Percentiles rank a stretch among this genome's conserved stretches.
phyloP scores from a whole-genome alignment of 2,113 vertebrate genomes.

The Dipodomys stephensi region DNA sequence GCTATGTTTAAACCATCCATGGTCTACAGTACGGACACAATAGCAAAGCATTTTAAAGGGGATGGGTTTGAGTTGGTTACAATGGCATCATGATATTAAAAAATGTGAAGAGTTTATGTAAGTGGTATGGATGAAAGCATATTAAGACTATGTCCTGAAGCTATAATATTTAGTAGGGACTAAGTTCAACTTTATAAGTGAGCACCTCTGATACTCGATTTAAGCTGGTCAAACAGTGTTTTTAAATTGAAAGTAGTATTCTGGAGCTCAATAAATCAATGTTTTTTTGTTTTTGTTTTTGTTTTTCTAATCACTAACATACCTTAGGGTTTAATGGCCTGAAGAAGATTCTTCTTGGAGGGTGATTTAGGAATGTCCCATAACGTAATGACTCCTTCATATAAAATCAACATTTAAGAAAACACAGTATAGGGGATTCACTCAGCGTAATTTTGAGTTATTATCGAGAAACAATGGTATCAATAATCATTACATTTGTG shows the following conservation, averaged over 20 bases:
- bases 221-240: not conserved
- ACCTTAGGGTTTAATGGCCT: not conserved
- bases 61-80: not conserved
- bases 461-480: not conserved
- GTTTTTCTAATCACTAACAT: not conserved
- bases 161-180: not conserved
- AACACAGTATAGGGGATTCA: not conserved
- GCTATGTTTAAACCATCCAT: constrained; percentile 42
- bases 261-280: not conserved
- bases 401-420: constrained; percentile 9
- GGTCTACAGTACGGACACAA: not conserved
- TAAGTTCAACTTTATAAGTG: not conserved
- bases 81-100: not conserved
- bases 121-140: not conserved
- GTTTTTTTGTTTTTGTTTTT: not conserved
- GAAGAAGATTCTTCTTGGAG: not conserved
- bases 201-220: not conserved
- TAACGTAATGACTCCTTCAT: not conserved
- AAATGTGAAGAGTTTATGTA: not conserved
- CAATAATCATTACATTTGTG: not conserved
- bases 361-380: not conserved
- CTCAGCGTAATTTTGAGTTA: not conserved
- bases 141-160: not conserved
- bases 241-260: not conserved
- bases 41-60: not conserved